Evolutionary conservation across 1,140 invertebrate genomes (phyloP), one percentile per base, ranked within the genome.

Genomic region (Drosophila parabipectinata): DNA sequence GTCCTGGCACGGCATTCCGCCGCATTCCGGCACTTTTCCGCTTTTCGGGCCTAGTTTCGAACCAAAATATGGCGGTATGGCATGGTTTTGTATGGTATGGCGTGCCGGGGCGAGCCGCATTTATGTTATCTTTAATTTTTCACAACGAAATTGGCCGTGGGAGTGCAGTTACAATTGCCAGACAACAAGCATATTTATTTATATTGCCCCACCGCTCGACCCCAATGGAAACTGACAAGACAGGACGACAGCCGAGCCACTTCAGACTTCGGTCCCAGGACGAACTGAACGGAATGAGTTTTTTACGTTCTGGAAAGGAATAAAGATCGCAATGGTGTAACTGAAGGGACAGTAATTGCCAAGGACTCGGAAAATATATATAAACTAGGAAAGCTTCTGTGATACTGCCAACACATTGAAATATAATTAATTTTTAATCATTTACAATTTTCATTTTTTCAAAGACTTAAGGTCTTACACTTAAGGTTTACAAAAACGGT

Each of bases 111-210:
- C 66, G 56, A 50, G 82, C 64, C 83, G 62, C 83, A 88, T 85
- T 85, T 85, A 82, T 85, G 82, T 85, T 85, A 85, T 85, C 82
- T 88, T 85, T 85, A 85, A 85, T 85, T 85, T 71, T 82, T 78
- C 78, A 77, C 85, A 74, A 64, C 82, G 56, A 75, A 87, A 85
- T 85, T 85, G 82, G 82, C 66, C 82, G 71, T 85, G 72, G 56
- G 78, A 88, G 83, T 88, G 78, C 74, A 82, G 52, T 88, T 87
- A 41, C 47, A 75, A 87, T 85, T 78, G 78, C 55, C 74, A 85
- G 71, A 80, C 74, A 68, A 67, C 82, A 68, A 87, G 78, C 72
- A 48, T 73, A 79, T 83, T 83, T 79, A 72, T 75, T 75, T 83
- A 67, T 55, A 77, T 84, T 69, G 62, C 75, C 47, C 34, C 53